Base-by-base conservation (phyloP, 2,113 vertebrate genomes). In the Leptobrachium ailaonicum region DNA sequence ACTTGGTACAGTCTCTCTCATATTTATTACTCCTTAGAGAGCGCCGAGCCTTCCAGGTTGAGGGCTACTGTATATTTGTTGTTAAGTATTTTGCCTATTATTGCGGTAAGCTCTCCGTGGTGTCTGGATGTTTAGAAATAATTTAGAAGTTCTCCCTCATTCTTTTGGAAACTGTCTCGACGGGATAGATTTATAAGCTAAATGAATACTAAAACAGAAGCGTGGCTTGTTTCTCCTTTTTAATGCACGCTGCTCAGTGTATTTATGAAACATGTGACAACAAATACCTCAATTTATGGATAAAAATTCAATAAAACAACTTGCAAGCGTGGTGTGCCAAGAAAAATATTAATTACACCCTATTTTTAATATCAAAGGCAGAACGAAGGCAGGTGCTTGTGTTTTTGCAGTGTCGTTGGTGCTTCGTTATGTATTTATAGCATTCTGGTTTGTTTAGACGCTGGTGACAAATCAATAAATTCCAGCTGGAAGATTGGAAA, bases 91-190 rank as follows among this genome's bases (percentile, higher is more conserved):
- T 77, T 71, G 68, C 81, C 82, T 84, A n/a, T 69, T 14, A 0
- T 82, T 77, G 9, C 66, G 32, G 62, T 2, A 0, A 12, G 0
- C 79, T 77, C 44, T 71, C 41, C 42, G 60, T 60, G 53, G 6
- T 76, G 54, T 64, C 66, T 79, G 45, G 66, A 41, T 14, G 41
- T 63, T 73, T 76, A 78, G 76, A 89, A 86, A 56, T 12, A 80
- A 75, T 10, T 82, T 0, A 2, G 6, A 62, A 76, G 44, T 7
- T 72, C 66, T 71, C 54, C 70, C 79, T 82, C 60, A 63, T 63
- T 66, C 73, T 71, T 84, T 82, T 71, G 82, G 53, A 56, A 70
- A 9, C 69, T 75, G 14, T 79, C 69, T 82, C 83, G 32, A 40
- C 68, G 69, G 83, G 84, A 83, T 7, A 20, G 41, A 66, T 75